Conservation (phyloP, 2,888 invertebrate genomes). For the Lysandra coridon region DNA sequence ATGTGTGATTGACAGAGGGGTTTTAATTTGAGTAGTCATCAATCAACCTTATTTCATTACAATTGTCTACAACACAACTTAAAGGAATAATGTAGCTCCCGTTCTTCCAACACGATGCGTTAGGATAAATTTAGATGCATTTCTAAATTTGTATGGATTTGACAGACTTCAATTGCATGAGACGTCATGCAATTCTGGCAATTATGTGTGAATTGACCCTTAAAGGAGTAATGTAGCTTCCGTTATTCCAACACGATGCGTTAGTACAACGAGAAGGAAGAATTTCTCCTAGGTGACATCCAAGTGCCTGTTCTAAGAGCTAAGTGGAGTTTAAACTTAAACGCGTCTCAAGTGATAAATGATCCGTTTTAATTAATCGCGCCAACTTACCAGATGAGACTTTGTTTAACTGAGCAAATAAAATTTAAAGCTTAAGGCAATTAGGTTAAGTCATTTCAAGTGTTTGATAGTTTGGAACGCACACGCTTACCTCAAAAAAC, state of each 20-base stretch:
- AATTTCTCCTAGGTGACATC: conserved; percentile 27
- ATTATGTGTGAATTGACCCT: too few relatives aligned
- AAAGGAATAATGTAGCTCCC: too few relatives aligned
- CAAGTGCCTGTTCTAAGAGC: background rate
- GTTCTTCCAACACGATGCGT: too few relatives aligned
- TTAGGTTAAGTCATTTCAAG: background rate
- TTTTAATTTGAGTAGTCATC: too few relatives aligned
- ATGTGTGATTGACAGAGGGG: too few relatives aligned
- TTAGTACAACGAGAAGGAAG: background rate
- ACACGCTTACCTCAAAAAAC: background rate
- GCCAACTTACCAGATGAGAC: conserved; percentile 1
- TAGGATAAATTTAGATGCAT: too few relatives aligned
- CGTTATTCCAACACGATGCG: background rate
- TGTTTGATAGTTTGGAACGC: background rate
- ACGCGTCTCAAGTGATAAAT: conserved; percentile 25
- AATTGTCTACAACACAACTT: too few relatives aligned
- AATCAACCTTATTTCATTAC: too few relatives aligned
- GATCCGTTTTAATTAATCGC: conserved; percentile 23
- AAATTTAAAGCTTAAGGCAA: background rate
- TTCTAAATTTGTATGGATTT: too few relatives aligned
- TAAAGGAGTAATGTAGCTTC: too few relatives aligned
- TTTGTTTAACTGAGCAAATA: conserved; percentile 18
- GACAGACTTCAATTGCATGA: too few relatives aligned
- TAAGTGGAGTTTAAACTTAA: conserved; percentile 20
- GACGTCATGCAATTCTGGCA: too few relatives aligned